A percentile compares a stretch with the other conserved stretches of the same genome.
These are phyloP conservation scores for Gymnopithys bicolor DNA, from an alignment of 2,797 vertebrate genomes.

Conservation along the genomic window DNA sequence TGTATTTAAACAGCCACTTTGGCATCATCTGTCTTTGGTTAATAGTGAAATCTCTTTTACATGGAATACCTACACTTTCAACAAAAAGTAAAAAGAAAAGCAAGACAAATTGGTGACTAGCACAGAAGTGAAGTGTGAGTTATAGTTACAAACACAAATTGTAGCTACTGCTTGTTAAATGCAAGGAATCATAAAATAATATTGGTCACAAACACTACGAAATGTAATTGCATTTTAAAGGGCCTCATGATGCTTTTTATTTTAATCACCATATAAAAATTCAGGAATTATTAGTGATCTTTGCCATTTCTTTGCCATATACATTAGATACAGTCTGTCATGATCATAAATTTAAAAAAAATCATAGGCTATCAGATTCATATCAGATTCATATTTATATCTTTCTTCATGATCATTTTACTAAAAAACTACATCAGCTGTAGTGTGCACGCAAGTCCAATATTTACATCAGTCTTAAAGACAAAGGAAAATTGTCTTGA, in stretches of 20 bases:
- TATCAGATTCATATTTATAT: not conserved
- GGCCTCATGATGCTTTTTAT: not conserved
- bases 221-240: not conserved
- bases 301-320: not conserved
- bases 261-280: not conserved
- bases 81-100: not conserved
- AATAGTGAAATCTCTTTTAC: not conserved
- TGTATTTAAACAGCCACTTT: not conserved
- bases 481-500: not conserved
- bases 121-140: not conserved
- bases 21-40: not conserved
- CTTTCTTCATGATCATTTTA: not conserved
- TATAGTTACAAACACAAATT: not conserved
- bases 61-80: not conserved
- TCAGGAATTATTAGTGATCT: not conserved
- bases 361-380: not conserved
- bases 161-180: not conserved
- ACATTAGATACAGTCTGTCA: not conserved
- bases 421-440: not conserved
- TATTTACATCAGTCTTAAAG: not conserved
- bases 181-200: not conserved
- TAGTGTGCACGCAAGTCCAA: not conserved
- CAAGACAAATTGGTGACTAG: not conserved
- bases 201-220: not conserved
- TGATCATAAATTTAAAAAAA: not conserved